Percentiles rank a stretch among this genome's conserved stretches.
Conservation (phyloP, 1,140 invertebrate genomes). For the Nomia melanderi region DNA sequence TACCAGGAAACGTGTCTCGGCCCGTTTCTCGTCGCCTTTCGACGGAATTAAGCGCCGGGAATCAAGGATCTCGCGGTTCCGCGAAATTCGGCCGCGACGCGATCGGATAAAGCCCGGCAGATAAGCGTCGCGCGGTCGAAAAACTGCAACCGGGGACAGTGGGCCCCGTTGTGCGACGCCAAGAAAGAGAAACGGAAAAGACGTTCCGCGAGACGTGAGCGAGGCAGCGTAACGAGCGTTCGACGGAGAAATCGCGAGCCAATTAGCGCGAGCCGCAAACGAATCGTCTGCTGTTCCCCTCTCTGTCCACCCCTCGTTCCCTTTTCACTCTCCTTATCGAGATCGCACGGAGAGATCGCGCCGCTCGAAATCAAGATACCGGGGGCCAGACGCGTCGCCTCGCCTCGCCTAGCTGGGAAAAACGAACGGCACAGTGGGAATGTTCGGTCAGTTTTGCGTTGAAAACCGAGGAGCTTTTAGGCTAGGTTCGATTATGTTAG, state of each 20-base stretch:
- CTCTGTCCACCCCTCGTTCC: not conserved
- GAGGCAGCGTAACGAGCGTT: slow-evolving; percentile 56
- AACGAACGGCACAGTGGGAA: too few species aligned
- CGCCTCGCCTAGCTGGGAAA: not conserved
- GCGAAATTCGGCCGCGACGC: not conserved
- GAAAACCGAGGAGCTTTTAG: too few species aligned
- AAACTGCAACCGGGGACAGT: slow-evolving; percentile 40
- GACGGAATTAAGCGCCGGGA: too few species aligned
- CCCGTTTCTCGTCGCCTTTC: too few species aligned
- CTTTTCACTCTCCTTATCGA: slow-evolving; percentile 33
- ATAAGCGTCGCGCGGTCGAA: not conserved
- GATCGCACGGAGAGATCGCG: slow-evolving; percentile 33
- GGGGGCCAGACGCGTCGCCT: slow-evolving; percentile 9
- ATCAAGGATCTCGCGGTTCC: too few species aligned
- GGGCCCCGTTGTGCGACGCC: slow-evolving; percentile 24
- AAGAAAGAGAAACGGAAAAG: slow-evolving; percentile 26
- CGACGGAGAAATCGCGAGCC: slow-evolving; percentile 62
- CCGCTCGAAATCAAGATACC: slow-evolving; percentile 28
- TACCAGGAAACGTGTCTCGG: slow-evolving; percentile 78
- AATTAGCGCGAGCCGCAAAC: slow-evolving; percentile 74
- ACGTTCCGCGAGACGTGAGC: slow-evolving; percentile 42
- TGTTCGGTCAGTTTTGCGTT: too few species aligned
- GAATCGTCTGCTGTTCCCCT: slow-evolving; percentile 45
- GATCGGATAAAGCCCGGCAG: slow-evolving; percentile 9
- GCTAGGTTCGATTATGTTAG: too few species aligned